Conservation (phyloP, 2,113 vertebrate species). For the Dinomys branickii region DNA sequence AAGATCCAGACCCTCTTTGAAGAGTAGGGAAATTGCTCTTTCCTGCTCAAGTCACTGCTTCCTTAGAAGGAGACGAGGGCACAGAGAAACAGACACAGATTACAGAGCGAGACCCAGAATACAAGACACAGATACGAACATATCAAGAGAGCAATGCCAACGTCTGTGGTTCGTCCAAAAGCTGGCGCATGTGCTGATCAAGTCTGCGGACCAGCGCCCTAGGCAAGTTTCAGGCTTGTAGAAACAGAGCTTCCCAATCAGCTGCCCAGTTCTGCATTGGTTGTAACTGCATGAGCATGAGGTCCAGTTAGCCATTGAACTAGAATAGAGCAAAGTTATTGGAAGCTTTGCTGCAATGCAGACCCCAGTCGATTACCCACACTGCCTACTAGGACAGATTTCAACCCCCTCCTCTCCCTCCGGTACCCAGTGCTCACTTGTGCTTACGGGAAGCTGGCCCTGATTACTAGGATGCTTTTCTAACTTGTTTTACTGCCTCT, state of each 20-base stretch:
- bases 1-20: background rate
- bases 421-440: background rate
- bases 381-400: background rate
- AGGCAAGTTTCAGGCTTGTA: background rate
- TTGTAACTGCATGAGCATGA: background rate
- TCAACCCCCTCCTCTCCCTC: background rate
- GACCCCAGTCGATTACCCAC: background rate
- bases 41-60: background rate
- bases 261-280: background rate
- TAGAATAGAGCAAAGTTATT: background rate
- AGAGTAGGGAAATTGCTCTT: background rate
- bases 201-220: background rate
- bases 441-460: background rate
- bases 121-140: background rate
- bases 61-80: background rate
- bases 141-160: background rate
- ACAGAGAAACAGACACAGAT: background rate
- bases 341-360: background rate
- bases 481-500: background rate
- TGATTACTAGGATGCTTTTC: background rate
- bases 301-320: constrained; percentile 21
- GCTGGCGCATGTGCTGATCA: background rate
- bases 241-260: background rate
- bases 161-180: background rate
- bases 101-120: background rate